phyloP scores from a whole-genome alignment of 2,797 vertebrate genomes.

The Helarctos malayanus region DNA sequence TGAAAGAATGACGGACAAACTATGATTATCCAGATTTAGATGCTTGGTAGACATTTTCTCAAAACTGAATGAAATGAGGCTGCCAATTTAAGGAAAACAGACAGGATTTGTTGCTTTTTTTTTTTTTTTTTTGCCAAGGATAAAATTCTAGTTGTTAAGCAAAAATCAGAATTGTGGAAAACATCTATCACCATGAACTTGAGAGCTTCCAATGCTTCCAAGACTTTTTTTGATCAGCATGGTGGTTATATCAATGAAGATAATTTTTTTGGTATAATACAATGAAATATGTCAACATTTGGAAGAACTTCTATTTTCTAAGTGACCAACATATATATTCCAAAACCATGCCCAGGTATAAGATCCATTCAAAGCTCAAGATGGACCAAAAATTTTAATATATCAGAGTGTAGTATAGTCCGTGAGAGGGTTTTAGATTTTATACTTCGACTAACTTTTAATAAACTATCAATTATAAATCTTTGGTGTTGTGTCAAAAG shows the following conservation, averaged over 20 bases:
- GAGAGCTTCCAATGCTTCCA: background rate
- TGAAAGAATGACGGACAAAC: background rate
- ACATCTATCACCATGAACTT: background rate
- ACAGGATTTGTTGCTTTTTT: background rate
- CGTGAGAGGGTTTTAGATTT: background rate
- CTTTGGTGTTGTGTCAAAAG: slow-evolving; percentile 45
- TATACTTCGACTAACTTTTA: slow-evolving; percentile 40
- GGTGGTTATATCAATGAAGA: slow-evolving; percentile 26
- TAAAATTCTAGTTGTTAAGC: background rate
- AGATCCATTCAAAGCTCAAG: slow-evolving; percentile 45
- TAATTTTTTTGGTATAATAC: slow-evolving; percentile 43
- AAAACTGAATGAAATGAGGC: slow-evolving; percentile 39
- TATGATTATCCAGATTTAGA: slow-evolving; percentile 17
- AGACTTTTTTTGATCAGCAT: slow-evolving; percentile 12
- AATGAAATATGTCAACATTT: slow-evolving; percentile 22
- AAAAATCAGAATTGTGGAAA: slow-evolving; percentile 59
- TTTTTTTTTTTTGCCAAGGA: background rate
- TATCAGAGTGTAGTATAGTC: background rate
- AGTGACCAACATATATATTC: slow-evolving; percentile 37
- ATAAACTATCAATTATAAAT: slow-evolving; percentile 30
- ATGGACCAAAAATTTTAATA: background rate
- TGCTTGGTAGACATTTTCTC: background rate
- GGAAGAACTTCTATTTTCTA: slow-evolving; percentile 33
- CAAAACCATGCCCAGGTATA: slow-evolving; percentile 50
- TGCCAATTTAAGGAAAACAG: background rate